These are phyloP conservation scores for Lampropteryx suffumata DNA, from an alignment of 2,888 invertebrate genomes.

Conservation along the genomic window DNA sequence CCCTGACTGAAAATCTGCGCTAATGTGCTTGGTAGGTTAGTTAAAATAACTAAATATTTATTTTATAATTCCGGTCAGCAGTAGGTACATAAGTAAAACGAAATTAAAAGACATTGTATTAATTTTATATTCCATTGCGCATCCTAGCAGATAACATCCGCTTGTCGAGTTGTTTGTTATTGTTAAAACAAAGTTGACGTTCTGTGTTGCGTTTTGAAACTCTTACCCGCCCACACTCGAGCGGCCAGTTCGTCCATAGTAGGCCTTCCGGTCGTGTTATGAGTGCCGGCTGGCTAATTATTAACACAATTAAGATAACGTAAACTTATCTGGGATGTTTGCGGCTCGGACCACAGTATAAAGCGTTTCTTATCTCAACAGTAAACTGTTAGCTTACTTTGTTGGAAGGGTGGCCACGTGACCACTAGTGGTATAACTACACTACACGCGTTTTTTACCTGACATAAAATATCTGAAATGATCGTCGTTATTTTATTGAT, in stretches of 20 bases:
- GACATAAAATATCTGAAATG: too few species aligned
- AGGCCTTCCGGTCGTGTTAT: conserved; percentile 6
- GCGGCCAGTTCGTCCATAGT: conserved; percentile 3
- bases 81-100: too few species aligned
- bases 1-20: too few species aligned
- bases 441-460: not conserved
- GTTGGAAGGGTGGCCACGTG: not conserved
- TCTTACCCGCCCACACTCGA: conserved; percentile 10
- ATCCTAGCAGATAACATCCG: too few species aligned
- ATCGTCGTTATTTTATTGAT: too few species aligned
- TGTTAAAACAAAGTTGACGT: not conserved
- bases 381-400: conserved; percentile 6
- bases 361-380: conserved; percentile 16
- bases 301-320: conserved; percentile 55
- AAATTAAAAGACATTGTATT: too few species aligned
- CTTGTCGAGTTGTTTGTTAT: too few species aligned
- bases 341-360: conserved; percentile 11
- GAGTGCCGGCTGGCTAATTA: conserved; percentile 41
- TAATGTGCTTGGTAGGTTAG: too few species aligned
- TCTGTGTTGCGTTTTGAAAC: not conserved
- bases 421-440: too few species aligned
- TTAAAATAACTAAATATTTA: too few species aligned
- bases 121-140: too few species aligned
- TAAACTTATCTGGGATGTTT: conserved; percentile 48
- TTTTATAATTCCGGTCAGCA: too few species aligned